Evolutionary conservation across 1,140 invertebrate species (phyloP), one percentile per base, ranked within the genome.

Genomic region (Rhyacophila brunnea): DNA sequence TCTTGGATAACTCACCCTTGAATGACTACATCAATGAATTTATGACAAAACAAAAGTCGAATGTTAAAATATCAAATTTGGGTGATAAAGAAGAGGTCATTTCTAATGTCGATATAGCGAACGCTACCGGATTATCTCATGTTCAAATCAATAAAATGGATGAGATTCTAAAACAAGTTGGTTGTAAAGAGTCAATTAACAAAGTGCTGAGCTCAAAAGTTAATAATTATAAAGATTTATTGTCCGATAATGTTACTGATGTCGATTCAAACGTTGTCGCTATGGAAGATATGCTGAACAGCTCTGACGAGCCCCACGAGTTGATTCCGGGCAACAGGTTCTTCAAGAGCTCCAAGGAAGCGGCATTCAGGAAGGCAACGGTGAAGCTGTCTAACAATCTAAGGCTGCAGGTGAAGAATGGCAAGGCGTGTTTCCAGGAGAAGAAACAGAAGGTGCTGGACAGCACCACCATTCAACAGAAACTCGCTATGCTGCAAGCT

Each of bases 11-110:
- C 36, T 65, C 70, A 2, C 67, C 68, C 13, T 58, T 74, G 10
- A 70, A 68, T 50, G 64, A 68, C 20, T 73, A 68, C 55, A 64
- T 74, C 15, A 59, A 68, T 53, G 66, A 72, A 38, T 54, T 70
- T 23, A 59, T 64, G 53, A 52, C 45, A 1, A 56, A 13, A 11
- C 34, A 56, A 47, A 56, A 48, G 28, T 45, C 40, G 43, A 54
- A 44, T 13, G 15, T 54, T 32, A 45, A n/a, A 1, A 54, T 32
- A 13, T 35, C 23, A 28, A 28, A 28, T 28, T 28, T 28, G 23
- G 23, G 23, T 9, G 9, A 28, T 32, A 40, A 52, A 19, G 36
- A 13, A 14, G 1, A 19, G 14, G 45, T 49, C 2, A 38, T 59
- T 45, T 35, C 34, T 34, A 46, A 46, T 46, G 23, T 23, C 5